phyloP scores from a whole-genome alignment of 2,113 vertebrate species.

The Nicator chloris region DNA sequence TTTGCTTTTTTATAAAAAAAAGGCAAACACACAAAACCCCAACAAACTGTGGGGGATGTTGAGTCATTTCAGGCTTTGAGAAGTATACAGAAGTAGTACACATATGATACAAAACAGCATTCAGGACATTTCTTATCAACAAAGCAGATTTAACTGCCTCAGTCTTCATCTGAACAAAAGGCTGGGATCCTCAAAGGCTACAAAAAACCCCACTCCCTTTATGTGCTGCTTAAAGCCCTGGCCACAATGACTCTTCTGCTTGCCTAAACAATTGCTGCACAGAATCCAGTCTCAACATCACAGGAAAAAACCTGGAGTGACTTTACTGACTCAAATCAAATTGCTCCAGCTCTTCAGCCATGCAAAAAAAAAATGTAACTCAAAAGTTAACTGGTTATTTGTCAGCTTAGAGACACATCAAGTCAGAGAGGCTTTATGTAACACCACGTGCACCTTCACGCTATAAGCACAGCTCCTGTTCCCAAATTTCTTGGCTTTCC shows the following conservation, averaged over 20 bases:
- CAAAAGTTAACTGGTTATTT: not conserved
- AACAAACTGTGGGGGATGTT: not conserved
- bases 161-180: not conserved
- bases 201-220: not conserved
- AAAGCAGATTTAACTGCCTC: not conserved
- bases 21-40: not conserved
- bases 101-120: not conserved
- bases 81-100: not conserved
- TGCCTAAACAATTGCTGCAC: not conserved
- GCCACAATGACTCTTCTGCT: not conserved
- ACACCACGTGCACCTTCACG: not conserved
- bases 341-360: slow-evolving; percentile 12
- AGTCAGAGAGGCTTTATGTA: not conserved
- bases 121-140: not conserved
- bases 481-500: not conserved
- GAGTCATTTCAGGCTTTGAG: not conserved
- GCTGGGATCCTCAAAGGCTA: not conserved
- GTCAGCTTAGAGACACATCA: not conserved
- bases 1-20: not conserved
- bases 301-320: not conserved
- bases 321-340: slow-evolving; percentile 3
- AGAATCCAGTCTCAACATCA: not conserved
- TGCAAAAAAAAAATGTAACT: not conserved
- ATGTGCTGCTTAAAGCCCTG: not conserved
- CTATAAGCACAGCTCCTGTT: not conserved